Percentiles rank a stretch among this genome's conserved stretches.
These are phyloP conservation scores for Acinonyx jubatus DNA, from an alignment of 2,113 vertebrate genomes.

Conservation along the genomic window DNA sequence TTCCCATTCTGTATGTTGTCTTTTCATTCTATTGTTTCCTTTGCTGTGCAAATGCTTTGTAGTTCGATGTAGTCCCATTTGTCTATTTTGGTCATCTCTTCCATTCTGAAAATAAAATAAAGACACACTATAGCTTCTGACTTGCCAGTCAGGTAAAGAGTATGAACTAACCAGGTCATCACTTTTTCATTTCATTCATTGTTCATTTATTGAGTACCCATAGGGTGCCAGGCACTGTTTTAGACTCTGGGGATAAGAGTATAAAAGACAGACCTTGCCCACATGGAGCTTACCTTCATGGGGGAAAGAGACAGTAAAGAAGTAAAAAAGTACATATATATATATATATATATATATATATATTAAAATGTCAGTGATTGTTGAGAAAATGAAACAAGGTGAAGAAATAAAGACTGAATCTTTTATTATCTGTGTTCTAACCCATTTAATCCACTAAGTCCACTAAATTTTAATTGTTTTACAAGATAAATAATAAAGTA, in stretches of 20 bases:
- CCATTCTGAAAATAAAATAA: constrained; percentile 26
- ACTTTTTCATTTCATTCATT: not conserved
- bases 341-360: not conserved
- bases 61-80: not conserved
- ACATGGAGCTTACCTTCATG: not conserved
- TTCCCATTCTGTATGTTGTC: not conserved
- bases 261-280: not conserved
- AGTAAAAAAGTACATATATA: not conserved
- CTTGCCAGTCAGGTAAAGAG: not conserved
- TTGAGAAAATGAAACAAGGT: not conserved
- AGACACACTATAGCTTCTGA: not conserved
- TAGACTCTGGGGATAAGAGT: not conserved
- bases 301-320: not conserved
- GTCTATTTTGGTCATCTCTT: not conserved
- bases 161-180: not conserved
- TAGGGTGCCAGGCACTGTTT: not conserved
- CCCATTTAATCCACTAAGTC: not conserved
- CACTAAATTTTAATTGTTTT: not conserved
- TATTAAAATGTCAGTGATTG: not conserved
- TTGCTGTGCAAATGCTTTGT: not conserved
- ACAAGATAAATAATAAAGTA: not conserved
- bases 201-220: not conserved
- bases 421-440: not conserved
- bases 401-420: not conserved
- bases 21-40: not conserved